A percentile compares a stretch with the other conserved stretches of the same genome.
Evolutionary conservation across 1,140 invertebrate genomes (phyloP).

Genomic region (Rhyzopertha dominica): DNA sequence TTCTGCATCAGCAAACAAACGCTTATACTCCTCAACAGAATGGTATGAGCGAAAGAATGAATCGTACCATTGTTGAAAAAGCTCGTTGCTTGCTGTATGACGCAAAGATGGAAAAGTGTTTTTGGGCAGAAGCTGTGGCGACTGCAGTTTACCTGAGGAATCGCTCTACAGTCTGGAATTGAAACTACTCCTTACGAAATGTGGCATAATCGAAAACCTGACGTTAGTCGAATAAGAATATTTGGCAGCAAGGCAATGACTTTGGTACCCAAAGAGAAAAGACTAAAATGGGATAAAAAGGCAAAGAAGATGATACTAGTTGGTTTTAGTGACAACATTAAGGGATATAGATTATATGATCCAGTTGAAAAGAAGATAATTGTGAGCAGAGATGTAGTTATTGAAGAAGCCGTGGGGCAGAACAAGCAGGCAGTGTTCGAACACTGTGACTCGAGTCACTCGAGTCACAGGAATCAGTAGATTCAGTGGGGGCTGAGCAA

Average conservation of each 20-base stretch:
- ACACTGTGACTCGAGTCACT: too few relatives aligned
- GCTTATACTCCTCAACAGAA: slow-evolving; percentile 45
- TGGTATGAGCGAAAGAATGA: slow-evolving; percentile 43
- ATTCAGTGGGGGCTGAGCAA: too few relatives aligned
- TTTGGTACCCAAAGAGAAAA: slow-evolving; percentile 32
- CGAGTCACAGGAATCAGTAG: slow-evolving; percentile 11
- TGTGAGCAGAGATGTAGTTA: slow-evolving; percentile 14
- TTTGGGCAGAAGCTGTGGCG: slow-evolving; percentile 46
- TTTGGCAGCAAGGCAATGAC: slow-evolving; percentile 37
- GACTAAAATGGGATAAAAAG: slow-evolving; percentile 30
- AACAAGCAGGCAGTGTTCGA: too few relatives aligned
- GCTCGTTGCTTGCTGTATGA: slow-evolving; percentile 42
- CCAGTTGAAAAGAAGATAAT: slow-evolving; percentile 6
- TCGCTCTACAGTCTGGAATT: slow-evolving; percentile 24
- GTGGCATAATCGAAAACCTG: slow-evolving; percentile 30
- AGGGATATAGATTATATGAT: slow-evolving; percentile 17
- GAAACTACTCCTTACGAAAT: slow-evolving; percentile 25
- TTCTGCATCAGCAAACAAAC: slow-evolving; percentile 28
- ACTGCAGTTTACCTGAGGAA: slow-evolving; percentile 48
- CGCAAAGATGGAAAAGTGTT: slow-evolving; percentile 29
- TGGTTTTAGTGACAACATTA: slow-evolving; percentile 20
- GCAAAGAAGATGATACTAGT: slow-evolving; percentile 29
- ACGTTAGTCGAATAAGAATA: slow-evolving; percentile 34
- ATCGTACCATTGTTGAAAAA: slow-evolving; percentile 42
- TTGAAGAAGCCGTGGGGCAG: too few relatives aligned